A percentile compares a stretch with the other conserved stretches of the same genome.
phyloP scores from a whole-genome alignment of 2,113 vertebrate species.

The Thamnophis sirtalis region DNA sequence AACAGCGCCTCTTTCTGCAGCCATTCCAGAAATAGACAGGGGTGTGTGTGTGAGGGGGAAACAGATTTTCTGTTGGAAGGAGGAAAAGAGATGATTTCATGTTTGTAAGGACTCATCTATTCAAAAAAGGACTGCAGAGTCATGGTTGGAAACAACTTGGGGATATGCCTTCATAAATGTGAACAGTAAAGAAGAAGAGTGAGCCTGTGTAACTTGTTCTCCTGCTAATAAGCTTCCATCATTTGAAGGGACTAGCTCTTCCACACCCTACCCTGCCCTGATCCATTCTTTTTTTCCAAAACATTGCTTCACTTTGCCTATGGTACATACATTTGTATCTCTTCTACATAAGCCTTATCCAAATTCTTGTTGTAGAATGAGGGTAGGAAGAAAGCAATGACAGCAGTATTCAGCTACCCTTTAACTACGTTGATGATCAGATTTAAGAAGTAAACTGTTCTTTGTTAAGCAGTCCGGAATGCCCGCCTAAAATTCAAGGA shows the following conservation, averaged over 20 bases:
- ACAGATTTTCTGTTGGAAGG: not conserved
- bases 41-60: rapidly evolving
- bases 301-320: not conserved
- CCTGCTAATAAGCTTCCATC: not conserved
- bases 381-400: not conserved
- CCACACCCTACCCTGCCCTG: not conserved
- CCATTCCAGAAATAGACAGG: not conserved
- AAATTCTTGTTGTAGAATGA: not conserved
- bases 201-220: not conserved
- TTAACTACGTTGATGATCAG: not conserved
- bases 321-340: not conserved
- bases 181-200: not conserved
- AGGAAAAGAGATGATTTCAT: not conserved
- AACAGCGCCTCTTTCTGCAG: not conserved
- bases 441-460: not conserved
- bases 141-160: not conserved
- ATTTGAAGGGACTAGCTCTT: not conserved
- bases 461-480: not conserved
- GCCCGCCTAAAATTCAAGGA: not conserved
- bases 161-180: not conserved
- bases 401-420: not conserved
- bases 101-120: not conserved
- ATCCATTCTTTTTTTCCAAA: no score
- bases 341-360: no score
- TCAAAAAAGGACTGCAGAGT: not conserved